Conservation (phyloP, 2,797 vertebrate species). For the Oreochromis mossambicus region DNA sequence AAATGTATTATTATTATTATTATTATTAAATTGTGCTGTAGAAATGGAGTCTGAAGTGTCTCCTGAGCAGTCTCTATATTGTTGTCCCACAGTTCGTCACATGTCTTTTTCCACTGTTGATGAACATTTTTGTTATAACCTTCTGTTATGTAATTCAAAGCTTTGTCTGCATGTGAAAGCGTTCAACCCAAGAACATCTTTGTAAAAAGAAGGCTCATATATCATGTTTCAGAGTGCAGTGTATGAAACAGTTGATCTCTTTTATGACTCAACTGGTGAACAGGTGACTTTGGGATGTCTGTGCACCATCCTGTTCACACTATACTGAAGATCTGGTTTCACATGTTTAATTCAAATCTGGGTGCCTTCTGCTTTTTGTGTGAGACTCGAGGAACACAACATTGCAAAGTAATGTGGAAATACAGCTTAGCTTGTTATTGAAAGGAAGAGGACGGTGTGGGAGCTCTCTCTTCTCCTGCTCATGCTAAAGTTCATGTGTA, state of each 20-base stretch:
- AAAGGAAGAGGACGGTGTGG: neutral
- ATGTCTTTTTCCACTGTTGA: neutral
- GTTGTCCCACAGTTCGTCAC: accelerated
- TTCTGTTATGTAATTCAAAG: neutral
- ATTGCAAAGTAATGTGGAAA: neutral
- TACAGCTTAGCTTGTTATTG: neutral
- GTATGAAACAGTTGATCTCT: neutral
- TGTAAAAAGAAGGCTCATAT: neutral
- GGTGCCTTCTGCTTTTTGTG: neutral
- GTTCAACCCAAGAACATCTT: neutral
- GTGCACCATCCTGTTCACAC: neutral
- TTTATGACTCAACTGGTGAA: neutral
- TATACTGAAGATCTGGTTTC: neutral
- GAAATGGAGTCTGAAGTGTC: neutral
- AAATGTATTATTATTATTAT: too few species aligned
- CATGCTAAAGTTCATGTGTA: neutral
- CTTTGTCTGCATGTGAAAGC: neutral
- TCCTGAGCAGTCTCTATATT: neutral
- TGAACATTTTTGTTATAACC: neutral
- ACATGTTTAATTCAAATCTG: neutral
- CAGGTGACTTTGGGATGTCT: neutral
- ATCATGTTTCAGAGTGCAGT: neutral
- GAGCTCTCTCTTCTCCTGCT: neutral
- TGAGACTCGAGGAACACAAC: neutral
- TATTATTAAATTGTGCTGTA: neutral